Conservation (phyloP, 2,113 vertebrate species). For the Capricornis sumatraensis region DNA sequence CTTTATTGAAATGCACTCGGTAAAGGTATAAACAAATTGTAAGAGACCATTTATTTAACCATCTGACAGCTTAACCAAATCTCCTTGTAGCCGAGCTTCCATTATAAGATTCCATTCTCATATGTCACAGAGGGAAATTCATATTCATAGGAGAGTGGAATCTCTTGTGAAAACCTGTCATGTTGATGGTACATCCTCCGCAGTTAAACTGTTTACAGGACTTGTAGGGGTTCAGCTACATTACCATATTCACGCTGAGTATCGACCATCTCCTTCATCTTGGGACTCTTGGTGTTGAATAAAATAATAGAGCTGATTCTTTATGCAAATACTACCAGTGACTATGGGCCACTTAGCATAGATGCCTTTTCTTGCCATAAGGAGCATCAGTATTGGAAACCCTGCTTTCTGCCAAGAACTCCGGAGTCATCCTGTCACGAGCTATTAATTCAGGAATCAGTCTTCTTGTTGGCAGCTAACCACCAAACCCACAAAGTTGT, state of each 20-base stretch:
- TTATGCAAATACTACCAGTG: conserved; percentile 25
- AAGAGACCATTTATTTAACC: conserved; percentile 50
- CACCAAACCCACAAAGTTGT: conserved; percentile 77
- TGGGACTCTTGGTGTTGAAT: conserved; percentile 20
- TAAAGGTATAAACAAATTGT: conserved; percentile 38
- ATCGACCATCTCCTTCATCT: neutral
- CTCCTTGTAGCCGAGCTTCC: conserved; percentile 19
- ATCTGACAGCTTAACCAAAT: conserved; percentile 41
- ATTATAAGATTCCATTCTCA: neutral
- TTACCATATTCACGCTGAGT: conserved; percentile 19
- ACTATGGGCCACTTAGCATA: conserved; percentile 3
- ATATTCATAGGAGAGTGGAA: conserved; percentile 44
- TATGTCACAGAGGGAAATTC: conserved; percentile 36
- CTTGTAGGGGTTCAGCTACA: neutral
- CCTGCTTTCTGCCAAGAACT: conserved; percentile 76
- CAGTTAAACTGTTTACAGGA: conserved; percentile 1
- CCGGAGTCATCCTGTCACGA: conserved; percentile 79
- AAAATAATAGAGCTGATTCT: conserved; percentile 38
- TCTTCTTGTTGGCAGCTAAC: conserved; percentile 77
- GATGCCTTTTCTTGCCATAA: conserved; percentile 50
- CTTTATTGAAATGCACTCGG: conserved; percentile 53
- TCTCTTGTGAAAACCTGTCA: conserved; percentile 59
- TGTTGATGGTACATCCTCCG: neutral
- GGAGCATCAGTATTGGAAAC: conserved; percentile 68
- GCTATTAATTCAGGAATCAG: conserved; percentile 77